Base-by-base conservation (phyloP, 1,140 invertebrate genomes). In the Penaeus vannamei region DNA sequence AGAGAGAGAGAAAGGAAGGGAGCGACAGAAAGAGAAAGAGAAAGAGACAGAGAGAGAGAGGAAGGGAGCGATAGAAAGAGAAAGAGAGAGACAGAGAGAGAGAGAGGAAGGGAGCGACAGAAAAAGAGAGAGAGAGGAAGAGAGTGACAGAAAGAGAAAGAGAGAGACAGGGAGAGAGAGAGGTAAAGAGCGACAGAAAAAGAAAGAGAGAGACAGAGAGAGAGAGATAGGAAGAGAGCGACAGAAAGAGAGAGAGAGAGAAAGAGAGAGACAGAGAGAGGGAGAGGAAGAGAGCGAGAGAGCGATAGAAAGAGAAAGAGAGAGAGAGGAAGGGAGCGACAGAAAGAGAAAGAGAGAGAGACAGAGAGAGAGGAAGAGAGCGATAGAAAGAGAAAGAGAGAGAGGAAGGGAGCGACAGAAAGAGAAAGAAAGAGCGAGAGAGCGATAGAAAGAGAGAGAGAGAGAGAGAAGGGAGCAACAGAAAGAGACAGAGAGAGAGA, bases 181-280 rank as follows among this genome's bases (percentile, higher is more conserved):
- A 69, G 66, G 19, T 2, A 69, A 14, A 69, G 66, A 69, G 66
- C 2, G 66, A 69, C 5, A 69, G 66, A 69, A 14, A 69, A 14
- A 69, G 66, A 69, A 14, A 69, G 66, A 69, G 66, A 69, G 66
- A n/a, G n/a, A n/a, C n/a, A 69, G 66, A 32, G 66, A 69, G 66
- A 32, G 66, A 69, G 66, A 69, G 66, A 69, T 4, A 69, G 46
- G 19, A 14, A 69, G 66, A 69, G 66, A 69, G 66, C 20, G 66
- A 72, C 17, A 72, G 14, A n/a, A 20, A 72, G 10, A 32, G 32
- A 32, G 14, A 32, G 66, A 72, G 14, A 64, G 62, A 64, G 62
- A 64, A 64, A 64, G 29, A 69, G 29, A 72, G 8, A 72, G 66
- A 72, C 10, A 72, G 66, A 72, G 66, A 69, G 66, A 69, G 4